phyloP scores from a whole-genome alignment of 1,140 invertebrate genomes.

The Tetragnatha versicolor region DNA sequence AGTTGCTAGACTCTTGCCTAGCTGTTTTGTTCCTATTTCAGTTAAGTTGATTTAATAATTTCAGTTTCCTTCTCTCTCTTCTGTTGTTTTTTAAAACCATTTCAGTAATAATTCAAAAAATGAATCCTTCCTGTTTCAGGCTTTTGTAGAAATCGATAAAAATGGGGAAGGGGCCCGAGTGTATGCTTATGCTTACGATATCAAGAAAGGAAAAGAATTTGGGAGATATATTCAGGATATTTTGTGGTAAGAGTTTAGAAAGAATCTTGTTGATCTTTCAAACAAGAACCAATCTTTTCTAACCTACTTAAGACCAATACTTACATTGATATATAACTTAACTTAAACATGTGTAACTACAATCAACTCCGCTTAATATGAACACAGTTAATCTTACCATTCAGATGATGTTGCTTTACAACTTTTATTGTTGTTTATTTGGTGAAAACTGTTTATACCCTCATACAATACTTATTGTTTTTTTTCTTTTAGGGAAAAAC shows the following conservation, averaged over 20 bases:
- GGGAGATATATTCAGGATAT: conserved; percentile 66
- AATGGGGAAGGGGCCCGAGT: conserved; percentile 68
- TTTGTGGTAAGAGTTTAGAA: conserved; percentile 64
- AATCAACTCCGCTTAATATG: too few species aligned
- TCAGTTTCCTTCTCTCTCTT: neutral
- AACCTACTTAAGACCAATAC: too few species aligned
- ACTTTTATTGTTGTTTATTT: too few species aligned
- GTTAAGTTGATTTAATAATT: neutral
- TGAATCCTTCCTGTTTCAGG: conserved; percentile 59
- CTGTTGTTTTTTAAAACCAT: neutral
- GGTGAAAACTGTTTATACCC: neutral
- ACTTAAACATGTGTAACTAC: too few species aligned
- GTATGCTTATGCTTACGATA: conserved; percentile 67
- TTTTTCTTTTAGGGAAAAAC: conserved; percentile 65
- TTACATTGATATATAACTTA: too few species aligned
- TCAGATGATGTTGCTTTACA: too few species aligned
- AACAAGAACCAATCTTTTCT: neutral
- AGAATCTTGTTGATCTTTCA: neutral
- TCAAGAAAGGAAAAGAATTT: conserved; percentile 62
- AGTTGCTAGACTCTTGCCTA: neutral
- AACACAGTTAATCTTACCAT: too few species aligned
- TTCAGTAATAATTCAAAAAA: conserved; percentile 4
- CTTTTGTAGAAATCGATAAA: conserved; percentile 66
- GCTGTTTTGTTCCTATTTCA: neutral
- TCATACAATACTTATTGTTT: too few species aligned